Conservation (phyloP, 1,140 invertebrate species). For the Anadara kagoshimensis region DNA sequence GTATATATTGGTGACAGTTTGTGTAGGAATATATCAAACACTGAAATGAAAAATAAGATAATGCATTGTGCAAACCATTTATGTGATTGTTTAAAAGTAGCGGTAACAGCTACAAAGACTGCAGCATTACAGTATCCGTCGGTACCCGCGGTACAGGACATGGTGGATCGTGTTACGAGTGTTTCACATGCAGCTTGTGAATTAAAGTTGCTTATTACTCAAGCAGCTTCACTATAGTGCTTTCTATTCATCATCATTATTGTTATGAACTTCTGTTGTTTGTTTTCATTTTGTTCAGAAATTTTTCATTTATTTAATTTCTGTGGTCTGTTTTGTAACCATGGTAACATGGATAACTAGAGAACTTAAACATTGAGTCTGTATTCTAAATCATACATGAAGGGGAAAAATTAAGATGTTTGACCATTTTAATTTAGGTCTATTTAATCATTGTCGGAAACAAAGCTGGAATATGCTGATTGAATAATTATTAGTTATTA, state of each 20-base stretch:
- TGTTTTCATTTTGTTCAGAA: too few relatives aligned
- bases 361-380: too few relatives aligned
- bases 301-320: too few relatives aligned
- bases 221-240: constrained; percentile 58
- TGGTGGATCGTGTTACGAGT: constrained; percentile 92
- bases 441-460: too few relatives aligned
- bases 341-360: too few relatives aligned
- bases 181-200: constrained; percentile 86
- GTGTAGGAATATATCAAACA: constrained; percentile 82
- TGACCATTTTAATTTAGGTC: too few relatives aligned
- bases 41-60: constrained; percentile 81
- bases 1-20: constrained; percentile 95
- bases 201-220: constrained; percentile 80
- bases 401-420: too few relatives aligned
- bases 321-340: too few relatives aligned
- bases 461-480: too few relatives aligned
- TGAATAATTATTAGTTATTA: too few relatives aligned
- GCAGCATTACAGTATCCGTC: constrained; percentile 93
- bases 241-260: not conserved
- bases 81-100: constrained; percentile 87
- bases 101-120: constrained; percentile 90
- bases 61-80: constrained; percentile 87
- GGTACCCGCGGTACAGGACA: constrained; percentile 91
- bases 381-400: too few relatives aligned
- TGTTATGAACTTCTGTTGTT: too few relatives aligned